Evolutionary conservation across 2,113 vertebrate genomes (phyloP), one percentile per base, ranked within the genome.

Genomic region (Vanacampus margaritifer): DNA sequence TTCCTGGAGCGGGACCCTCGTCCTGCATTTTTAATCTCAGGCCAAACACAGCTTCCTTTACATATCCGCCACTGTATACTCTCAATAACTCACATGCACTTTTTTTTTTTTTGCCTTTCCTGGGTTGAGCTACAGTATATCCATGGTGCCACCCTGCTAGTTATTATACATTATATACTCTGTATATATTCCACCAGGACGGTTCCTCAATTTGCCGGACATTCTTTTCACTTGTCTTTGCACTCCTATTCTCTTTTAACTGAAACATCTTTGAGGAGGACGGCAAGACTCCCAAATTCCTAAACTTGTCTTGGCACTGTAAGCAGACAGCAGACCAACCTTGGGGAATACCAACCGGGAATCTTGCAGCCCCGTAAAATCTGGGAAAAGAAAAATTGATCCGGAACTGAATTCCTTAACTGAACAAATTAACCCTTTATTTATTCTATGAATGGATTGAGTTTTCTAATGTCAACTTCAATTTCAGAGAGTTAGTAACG

Each of bases 1-100:
- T 86, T 88, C 87, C 87, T 86, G 82, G 68, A 78, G 45, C 66
- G 59, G 79, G 82, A 86, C 72, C 69, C 72, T 73, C 14, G 75
- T 85, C 82, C 84, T 81, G 87, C 78, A 77, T 81, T 81, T 57
- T 88, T 86, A 88, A 89, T 92, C 89, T 86, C 67, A 81, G 80
- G 80, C 84, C 77, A 87, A 91, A 90, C 87, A 86, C 74, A 71
- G 71, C 81, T 89, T 91, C 89, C 89, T 90, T 69, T 51, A 0
- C 65, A 45, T 71, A 81, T 89, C 88, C 87, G 78, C 74, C 67
- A 72, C 83, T 53, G 21, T 72, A 66, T 78, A 68, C 72, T 59
- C 65, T 62, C 72, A 82, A 48, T 57, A 61, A 68, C 41, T 46
- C 57, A 57, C 58, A 69, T n/a, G 69, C 43, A 57, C 68, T 71